These are phyloP conservation scores for Semnornis frantzii DNA, from an alignment of 2,113 vertebrate species.

Conservation along the genomic window DNA sequence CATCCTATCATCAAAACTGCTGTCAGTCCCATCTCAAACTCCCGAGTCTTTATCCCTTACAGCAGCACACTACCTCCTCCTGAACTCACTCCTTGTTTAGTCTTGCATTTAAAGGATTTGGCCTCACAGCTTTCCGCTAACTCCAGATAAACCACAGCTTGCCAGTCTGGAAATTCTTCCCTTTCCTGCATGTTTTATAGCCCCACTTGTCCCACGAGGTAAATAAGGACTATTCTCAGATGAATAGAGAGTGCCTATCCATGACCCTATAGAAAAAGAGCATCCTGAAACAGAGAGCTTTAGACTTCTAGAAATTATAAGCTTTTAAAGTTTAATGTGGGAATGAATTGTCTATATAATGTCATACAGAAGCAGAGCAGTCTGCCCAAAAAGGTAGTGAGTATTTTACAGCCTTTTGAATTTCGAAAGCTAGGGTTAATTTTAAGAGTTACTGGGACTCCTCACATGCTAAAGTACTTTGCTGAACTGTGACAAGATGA, in stretches of 20 bases:
- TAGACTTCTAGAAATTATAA: neutral
- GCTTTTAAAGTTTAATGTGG: neutral
- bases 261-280: neutral
- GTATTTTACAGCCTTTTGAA: conserved; percentile 3
- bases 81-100: neutral
- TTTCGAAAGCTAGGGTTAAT: conserved; percentile 47
- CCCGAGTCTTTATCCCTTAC: neutral
- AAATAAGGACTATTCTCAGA: neutral
- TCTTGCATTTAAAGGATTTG: neutral
- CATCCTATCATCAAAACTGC: neutral
- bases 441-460: conserved; percentile 45
- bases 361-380: neutral
- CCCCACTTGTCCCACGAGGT: neutral
- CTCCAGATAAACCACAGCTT: conserved; percentile 14
- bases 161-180: conserved; percentile 31
- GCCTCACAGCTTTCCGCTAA: neutral
- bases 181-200: conserved; percentile 10
- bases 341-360: neutral
- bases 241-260: neutral
- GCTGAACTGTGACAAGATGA: conserved; percentile 47
- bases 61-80: neutral
- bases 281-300: fast-evolving
- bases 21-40: neutral
- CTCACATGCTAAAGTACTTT: conserved; percentile 49
- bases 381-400: neutral